phyloP scores from a whole-genome alignment of 2,113 vertebrate species.

The Etia nguti region DNA sequence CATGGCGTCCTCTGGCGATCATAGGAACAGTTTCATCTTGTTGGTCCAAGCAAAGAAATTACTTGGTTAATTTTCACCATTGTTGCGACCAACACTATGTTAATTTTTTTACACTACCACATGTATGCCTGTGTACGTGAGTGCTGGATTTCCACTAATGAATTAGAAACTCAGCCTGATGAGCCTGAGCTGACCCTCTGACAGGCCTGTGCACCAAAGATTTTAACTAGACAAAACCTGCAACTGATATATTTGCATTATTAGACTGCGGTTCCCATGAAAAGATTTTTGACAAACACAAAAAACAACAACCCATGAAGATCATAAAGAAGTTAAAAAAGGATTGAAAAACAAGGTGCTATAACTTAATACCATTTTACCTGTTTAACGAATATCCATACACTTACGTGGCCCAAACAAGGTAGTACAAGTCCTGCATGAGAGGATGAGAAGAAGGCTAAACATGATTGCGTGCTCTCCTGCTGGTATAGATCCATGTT shows the following conservation, averaged over 20 bases:
- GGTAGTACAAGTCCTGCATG: neutral
- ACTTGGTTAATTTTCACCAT: neutral
- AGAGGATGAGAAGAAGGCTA: neutral
- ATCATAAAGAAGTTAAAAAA: neutral
- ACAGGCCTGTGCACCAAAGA: neutral
- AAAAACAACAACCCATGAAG: neutral
- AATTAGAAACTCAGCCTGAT: neutral
- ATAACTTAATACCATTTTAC: neutral
- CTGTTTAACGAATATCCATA: neutral
- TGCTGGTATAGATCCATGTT: neutral
- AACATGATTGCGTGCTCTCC: neutral
- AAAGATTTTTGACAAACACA: neutral
- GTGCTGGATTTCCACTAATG: neutral
- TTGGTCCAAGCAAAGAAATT: neutral
- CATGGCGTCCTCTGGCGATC: neutral
- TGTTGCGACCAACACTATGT: neutral
- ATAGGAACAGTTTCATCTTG: rapidly evolving
- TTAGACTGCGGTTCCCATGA: neutral
- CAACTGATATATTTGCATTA: neutral
- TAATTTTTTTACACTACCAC: neutral
- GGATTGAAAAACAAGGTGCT: neutral
- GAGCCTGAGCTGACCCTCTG: neutral
- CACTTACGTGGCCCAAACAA: neutral
- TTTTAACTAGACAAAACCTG: neutral
- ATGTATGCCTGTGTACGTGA: rapidly evolving